Evolutionary conservation across 2,888 invertebrate species (phyloP), one percentile per base, ranked within the genome.

Genomic region (Adelphocoris suturalis): DNA sequence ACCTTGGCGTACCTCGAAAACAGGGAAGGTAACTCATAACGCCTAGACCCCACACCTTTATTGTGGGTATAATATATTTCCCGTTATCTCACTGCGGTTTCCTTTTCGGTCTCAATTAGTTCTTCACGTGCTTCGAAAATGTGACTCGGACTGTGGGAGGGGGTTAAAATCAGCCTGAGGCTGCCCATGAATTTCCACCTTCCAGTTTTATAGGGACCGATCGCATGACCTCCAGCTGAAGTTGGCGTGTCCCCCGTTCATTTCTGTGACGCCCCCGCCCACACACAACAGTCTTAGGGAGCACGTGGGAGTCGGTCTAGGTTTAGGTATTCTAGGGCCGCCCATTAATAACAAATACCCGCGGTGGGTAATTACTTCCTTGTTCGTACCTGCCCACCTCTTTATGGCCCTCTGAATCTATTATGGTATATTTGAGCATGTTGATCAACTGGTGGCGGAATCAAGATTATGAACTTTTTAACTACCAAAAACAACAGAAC

Each of bases 31-130:
- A 16, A 57, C 5, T n/a, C 16, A n/a, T n/a, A 57, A n/a, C n/a
- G 16, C 16, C 57, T 57, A 57, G 16, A 16, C n/a, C 57, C 57
- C n/a, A 57, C 12, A 37, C 3, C 37, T 37, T 52, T 14, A 11
- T 52, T 2, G 52, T 61, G n/a, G 61, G 68, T 68, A 23, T 68
- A 68, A 68, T 68, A 68, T 68, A 68, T 68, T 68, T 68, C 23
- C 68, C 68, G 52, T 82, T 82, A 82, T 82, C 82, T 82, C 52
- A 23, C 48, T 47, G 52, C 82, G 48, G 82, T 82, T 82, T 82
- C 82, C 82, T 82, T 78, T 82, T 47, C 82, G 82, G 52, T 52
- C 82, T 82, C 82, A 82, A 82, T 82, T 82, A 82, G 82, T 82
- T 82, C 52, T 52, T 82, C 52, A 82, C 82, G 82, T 82, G 82